phyloP scores from a whole-genome alignment of 1,140 invertebrate species.

The Sycobia sp. region DNA sequence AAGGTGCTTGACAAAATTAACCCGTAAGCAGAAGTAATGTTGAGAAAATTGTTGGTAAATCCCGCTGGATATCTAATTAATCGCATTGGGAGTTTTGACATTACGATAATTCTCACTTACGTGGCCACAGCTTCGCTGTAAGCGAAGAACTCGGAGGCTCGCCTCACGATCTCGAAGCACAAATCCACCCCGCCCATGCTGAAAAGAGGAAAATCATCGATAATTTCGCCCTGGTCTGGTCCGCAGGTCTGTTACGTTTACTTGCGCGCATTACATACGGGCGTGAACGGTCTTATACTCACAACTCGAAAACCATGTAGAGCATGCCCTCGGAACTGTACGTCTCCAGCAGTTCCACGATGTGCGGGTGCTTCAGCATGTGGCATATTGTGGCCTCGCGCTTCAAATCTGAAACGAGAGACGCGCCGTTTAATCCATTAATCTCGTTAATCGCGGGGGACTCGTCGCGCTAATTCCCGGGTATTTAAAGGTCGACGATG shows the following conservation, averaged over 20 bases:
- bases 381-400: slow-evolving; percentile 98
- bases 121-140: slow-evolving; percentile 98
- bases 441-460: background rate
- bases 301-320: slow-evolving; percentile 99
- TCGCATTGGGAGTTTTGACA: too few relatives aligned
- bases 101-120: too few relatives aligned
- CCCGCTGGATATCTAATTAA: too few relatives aligned
- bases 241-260: too few relatives aligned
- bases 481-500: background rate
- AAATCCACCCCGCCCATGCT: slow-evolving; percentile 99
- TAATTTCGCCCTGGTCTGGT: too few relatives aligned
- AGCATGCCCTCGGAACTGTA: slow-evolving; percentile 99
- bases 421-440: too few relatives aligned
- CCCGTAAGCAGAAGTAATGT: too few relatives aligned
- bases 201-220: slow-evolving; percentile 55
- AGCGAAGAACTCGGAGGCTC: slow-evolving; percentile 94
- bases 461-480: background rate
- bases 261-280: too few relatives aligned
- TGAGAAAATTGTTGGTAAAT: too few relatives aligned
- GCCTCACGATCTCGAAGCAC: slow-evolving; percentile 96
- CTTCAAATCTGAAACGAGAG: slow-evolving; percentile 83
- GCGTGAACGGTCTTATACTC: slow-evolving; percentile 64
- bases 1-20: too few relatives aligned
- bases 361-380: slow-evolving; percentile 98
- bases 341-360: slow-evolving; percentile 96